These are phyloP conservation scores for Eurypyga helias DNA, from an alignment of 2,113 vertebrate species.

Conservation along the genomic window DNA sequence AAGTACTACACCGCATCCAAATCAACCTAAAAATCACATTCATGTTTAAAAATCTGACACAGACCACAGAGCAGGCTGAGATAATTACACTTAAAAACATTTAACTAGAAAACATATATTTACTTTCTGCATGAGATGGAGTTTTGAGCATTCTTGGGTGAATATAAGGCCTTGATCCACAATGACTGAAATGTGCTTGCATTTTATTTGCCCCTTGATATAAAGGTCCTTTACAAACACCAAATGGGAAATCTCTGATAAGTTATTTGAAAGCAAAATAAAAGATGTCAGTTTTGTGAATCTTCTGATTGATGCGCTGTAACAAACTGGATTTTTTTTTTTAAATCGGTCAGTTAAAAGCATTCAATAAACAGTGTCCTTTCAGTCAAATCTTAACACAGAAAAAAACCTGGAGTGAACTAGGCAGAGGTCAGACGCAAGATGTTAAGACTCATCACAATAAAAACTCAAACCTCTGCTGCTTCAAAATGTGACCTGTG, in stretches of 20 bases:
- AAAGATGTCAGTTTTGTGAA: slow-evolving; percentile 15
- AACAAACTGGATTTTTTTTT: neutral
- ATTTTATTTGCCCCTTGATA: neutral
- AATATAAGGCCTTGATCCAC: neutral
- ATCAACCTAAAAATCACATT: neutral
- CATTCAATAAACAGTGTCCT: neutral
- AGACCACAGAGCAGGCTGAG: neutral
- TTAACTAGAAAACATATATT: neutral
- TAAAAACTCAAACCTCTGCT: slow-evolving; percentile 35
- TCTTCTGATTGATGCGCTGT: neutral
- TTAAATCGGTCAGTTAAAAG: neutral
- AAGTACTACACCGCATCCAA: neutral
- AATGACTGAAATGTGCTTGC: neutral
- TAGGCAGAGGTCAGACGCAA: neutral
- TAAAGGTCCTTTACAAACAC: neutral
- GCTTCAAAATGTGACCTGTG: slow-evolving; percentile 33
- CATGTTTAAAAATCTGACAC: neutral
- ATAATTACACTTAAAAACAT: neutral
- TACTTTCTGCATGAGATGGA: neutral
- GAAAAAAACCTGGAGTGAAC: neutral
- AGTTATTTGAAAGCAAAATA: slow-evolving; percentile 12
- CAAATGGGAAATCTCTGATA: neutral
- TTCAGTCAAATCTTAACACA: neutral
- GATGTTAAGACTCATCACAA: slow-evolving; percentile 28
- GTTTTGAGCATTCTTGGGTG: neutral